Percentiles rank a stretch among this genome's conserved stretches.
These are phyloP conservation scores for Sapayoa aenigma DNA, from an alignment of 2,113 vertebrate genomes.

Conservation along the genomic window DNA sequence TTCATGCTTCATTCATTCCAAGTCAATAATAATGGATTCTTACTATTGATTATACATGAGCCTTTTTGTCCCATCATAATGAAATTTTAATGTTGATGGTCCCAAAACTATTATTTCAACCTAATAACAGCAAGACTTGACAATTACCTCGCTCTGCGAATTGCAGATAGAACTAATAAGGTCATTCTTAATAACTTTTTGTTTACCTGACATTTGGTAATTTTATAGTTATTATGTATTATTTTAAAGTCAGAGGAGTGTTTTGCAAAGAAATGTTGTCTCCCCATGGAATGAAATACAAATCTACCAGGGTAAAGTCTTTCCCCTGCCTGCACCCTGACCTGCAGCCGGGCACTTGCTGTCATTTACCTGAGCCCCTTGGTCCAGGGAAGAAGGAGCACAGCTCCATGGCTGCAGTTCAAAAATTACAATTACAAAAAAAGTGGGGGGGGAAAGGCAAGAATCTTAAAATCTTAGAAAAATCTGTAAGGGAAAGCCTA, in stretches of 20 bases:
- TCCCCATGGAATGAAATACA: neutral
- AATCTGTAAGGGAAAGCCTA: neutral
- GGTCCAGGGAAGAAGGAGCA: neutral
- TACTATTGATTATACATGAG: conserved; percentile 91
- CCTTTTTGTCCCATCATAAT: conserved; percentile 91
- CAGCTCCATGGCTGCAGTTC: neutral
- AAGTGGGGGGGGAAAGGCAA: neutral
- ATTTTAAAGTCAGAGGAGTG: conserved; percentile 60
- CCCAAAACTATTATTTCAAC: conserved; percentile 83
- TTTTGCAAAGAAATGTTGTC: conserved; percentile 51
- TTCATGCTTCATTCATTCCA: conserved; percentile 73
- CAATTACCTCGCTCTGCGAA: conserved; percentile 84
- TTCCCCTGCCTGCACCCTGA: conserved; percentile 11
- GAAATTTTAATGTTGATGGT: conserved; percentile 88
- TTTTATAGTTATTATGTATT: conserved; percentile 76
- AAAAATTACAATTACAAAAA: neutral
- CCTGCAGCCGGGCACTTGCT: accelerated
- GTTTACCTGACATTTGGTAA: conserved; percentile 84
- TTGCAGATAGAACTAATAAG: conserved; percentile 86
- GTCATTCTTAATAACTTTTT: conserved; percentile 88
- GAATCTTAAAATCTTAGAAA: neutral
- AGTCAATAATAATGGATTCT: conserved; percentile 86
- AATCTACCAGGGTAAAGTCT: neutral
- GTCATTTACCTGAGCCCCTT: neutral
- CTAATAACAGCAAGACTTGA: conserved; percentile 83